Conservation (phyloP, 2,113 vertebrate species). For the Sisor rabdophorus region DNA sequence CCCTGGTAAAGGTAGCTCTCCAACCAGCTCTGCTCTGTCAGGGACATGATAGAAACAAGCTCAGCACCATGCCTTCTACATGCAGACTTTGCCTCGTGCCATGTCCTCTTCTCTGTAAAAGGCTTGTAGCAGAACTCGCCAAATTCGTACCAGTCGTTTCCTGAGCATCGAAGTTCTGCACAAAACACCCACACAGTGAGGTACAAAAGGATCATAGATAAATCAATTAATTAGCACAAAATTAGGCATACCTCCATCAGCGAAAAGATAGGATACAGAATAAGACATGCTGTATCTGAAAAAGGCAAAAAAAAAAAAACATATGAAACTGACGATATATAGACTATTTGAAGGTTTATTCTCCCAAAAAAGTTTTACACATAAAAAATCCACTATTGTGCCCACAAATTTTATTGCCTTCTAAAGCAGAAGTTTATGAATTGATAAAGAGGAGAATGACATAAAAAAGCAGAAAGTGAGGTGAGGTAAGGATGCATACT, state of each 20-base stretch:
- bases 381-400: too few species aligned
- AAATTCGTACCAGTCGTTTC: constrained; percentile 72
- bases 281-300: constrained; percentile 61
- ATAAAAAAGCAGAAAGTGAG: not conserved
- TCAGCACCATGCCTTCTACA: constrained; percentile 66
- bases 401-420: not conserved
- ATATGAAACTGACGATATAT: not conserved
- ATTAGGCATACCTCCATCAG: constrained; percentile 63
- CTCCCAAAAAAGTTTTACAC: not conserved
- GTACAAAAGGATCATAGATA: too few species aligned
- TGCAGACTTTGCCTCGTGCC: constrained; percentile 50
- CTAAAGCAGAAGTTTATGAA: not conserved
- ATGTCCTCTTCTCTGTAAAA: constrained; percentile 62
- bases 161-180: constrained; percentile 70
- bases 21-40: constrained; percentile 73
- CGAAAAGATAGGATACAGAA: constrained; percentile 64
- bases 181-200: not conserved
- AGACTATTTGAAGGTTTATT: not conserved
- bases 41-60: constrained; percentile 66
- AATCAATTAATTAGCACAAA: not conserved
- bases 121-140: constrained; percentile 75
- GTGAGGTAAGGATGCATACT: constrained; percentile 53
- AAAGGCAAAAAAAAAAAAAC: not conserved
- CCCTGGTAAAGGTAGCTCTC: constrained; percentile 71
- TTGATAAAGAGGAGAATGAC: not conserved